Base-by-base conservation (phyloP, 1,140 invertebrate genomes). In the Meloidogyne exigua region DNA sequence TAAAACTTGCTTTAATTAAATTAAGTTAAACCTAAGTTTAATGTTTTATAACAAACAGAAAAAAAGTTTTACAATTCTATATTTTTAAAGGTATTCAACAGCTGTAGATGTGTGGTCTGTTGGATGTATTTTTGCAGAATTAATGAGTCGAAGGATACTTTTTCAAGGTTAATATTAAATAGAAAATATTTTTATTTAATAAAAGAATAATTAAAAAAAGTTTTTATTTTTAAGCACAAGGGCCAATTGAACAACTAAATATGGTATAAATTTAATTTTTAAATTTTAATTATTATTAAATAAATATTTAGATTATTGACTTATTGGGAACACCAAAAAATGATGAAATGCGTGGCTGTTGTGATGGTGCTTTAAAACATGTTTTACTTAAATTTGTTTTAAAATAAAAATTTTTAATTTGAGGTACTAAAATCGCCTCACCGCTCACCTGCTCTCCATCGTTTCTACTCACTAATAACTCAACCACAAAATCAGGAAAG, bases 61-160 rank as follows among this genome's bases (percentile, higher is more conserved):
- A 74, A 74, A n/a, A 74, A 21, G 18, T 15, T 71, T 71, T n/a
- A n/a, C n/a, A n/a, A 12, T 32, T 72, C 25, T 66, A 18, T 79
- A 36, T 63, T 32, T 23, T 25, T 78, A 15, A 18, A 65, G 67
- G 71, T 89, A 90, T 80, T 85, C 86, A 66, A 93, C 92, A 18
- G 93, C 94, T 0, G 94, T 99, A 49, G 96, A 99, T 88, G 94
- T 98, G 15, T 99, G 96, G 96, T 95, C 94, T 62, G 95, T 98
- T 32, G 96, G 96, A 15, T 99, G 96, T 88, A 99, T 98, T 85
- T 98, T 99, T 87, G 96, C 95, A 9, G 96, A 98, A 57, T 57
- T 57, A 57, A 57, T 57, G 49, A 57, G 49, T 57, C 49, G 49
- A 57, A 57, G 49, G 21, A 57, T 57, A 57, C 49, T 57, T 21